Base-by-base conservation (phyloP, 2,888 invertebrate genomes). In the Andrena haemorrhoa region DNA sequence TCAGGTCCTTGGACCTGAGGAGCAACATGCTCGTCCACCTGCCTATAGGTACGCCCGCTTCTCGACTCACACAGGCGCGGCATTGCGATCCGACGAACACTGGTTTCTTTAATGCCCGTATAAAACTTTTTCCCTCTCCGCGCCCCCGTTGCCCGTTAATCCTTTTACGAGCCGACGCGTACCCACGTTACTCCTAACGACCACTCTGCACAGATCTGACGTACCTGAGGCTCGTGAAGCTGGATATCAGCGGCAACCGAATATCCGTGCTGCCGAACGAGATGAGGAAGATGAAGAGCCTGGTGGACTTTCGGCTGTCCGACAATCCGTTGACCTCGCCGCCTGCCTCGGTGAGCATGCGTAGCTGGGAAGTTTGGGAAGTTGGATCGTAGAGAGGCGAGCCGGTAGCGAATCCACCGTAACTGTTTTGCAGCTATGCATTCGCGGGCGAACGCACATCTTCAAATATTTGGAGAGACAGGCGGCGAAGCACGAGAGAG, bases 381-480 rank as follows among this genome's bases (percentile, higher is more conserved):
- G 41, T 41, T 5, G 4, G 16, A 0, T 4, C 1, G 4, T 16
- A 1, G 41, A 12, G 41, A 41, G 41, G 10, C 1, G 41, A 41
- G 41, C 41, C 1, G 12, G 16, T 41, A 41, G 41, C 41, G 16
- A 41, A 41, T 41, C 4, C 26, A n/a, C 6, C 33, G n/a, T 26
- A 4, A 6, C 1, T 4, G 69, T 29, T 49, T 82, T 68, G 41
- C 94, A 98, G 98, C 95, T 98, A 89, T 98, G 98, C 95, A 97
- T 97, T 94, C 96, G 98, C 94, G 98, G 99, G 89, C 96, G 98
- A 92, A 97, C 98, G 92, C 98, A 99, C 94, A 98, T 99, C 90
- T 98, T 98, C 95, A 98, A 98, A 94, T 98, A 97, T 94, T 95
- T 99, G 88, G 98, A 98, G 94, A 97, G 97, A 92, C 97, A 98